Conservation (phyloP, 2,113 vertebrate genomes). For the Neolamprologus devosi region DNA sequence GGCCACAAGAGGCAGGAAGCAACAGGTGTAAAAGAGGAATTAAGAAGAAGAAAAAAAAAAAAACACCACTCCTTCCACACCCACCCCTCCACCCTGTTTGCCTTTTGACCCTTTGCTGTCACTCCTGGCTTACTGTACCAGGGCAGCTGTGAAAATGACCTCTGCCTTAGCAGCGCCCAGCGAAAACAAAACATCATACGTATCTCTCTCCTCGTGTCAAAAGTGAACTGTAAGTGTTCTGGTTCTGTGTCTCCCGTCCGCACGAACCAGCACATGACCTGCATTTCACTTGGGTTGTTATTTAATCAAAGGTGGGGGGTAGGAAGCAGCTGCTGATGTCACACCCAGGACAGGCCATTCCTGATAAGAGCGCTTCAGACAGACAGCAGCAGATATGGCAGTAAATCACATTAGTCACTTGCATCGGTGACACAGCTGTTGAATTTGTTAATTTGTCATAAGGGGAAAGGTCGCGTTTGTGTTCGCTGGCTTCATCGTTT, state of each 20-base stretch:
- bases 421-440: not conserved
- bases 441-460: not conserved
- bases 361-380: not conserved
- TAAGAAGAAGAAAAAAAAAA: not conserved
- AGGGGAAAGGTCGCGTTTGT: not conserved
- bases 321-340: conserved; percentile 17
- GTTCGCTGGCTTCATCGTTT: not conserved
- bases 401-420: conserved; percentile 15
- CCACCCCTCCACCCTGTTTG: not conserved
- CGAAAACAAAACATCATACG: not conserved
- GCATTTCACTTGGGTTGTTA: not conserved
- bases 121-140: not conserved
- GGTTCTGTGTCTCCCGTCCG: not conserved
- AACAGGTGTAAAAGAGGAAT: conserved; percentile 51
- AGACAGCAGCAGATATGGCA: not conserved
- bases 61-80: not conserved
- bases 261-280: not conserved
- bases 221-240: not conserved
- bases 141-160: conserved; percentile 47
- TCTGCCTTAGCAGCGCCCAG: not conserved
- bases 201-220: not conserved
- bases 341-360: not conserved
- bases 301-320: not conserved
- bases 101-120: conserved; percentile 34
- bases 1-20: not conserved